These are phyloP conservation scores for Brachionus rubens DNA, from an alignment of 1,140 invertebrate species.

Conservation along the genomic window DNA sequence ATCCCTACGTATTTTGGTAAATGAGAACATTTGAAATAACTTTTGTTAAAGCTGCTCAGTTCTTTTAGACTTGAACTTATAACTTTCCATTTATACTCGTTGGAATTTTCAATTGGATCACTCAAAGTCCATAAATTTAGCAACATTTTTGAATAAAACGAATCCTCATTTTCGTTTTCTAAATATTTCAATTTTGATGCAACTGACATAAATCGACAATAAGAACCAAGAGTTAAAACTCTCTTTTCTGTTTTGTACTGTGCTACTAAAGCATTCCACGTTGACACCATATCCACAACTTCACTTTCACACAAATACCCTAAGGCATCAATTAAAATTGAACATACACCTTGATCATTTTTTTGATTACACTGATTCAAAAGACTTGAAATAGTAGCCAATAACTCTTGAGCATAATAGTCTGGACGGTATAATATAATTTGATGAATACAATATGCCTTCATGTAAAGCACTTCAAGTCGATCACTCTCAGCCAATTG, in stretches of 20 bases:
- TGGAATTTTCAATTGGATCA: background rate
- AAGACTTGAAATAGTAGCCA: slow-evolving; percentile 28
- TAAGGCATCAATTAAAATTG: slow-evolving; percentile 19
- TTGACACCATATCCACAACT: slow-evolving; percentile 40
- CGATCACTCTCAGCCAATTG: slow-evolving; percentile 9
- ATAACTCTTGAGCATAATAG: slow-evolving; percentile 40
- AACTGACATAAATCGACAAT: slow-evolving; percentile 35
- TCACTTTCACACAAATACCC: slow-evolving; percentile 31
- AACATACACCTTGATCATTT: slow-evolving; percentile 25
- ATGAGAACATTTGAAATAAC: slow-evolving; percentile 15
- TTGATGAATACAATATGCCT: slow-evolving; percentile 32
- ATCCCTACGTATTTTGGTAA: slow-evolving; percentile 6
- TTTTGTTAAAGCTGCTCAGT: slow-evolving; percentile 32
- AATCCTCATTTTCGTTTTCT: slow-evolving; percentile 28
- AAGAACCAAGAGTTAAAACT: background rate
- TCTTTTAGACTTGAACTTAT: background rate
- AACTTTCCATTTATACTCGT: background rate
- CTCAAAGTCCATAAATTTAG: background rate
- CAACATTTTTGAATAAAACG: slow-evolving; percentile 40
- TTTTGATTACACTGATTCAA: background rate
- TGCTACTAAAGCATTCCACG: slow-evolving; percentile 34
- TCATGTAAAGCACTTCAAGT: slow-evolving; percentile 11
- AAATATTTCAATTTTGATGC: background rate
- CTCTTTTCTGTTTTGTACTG: slow-evolving; percentile 34
- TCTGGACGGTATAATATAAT: slow-evolving; percentile 32